Base-by-base conservation (phyloP, 1,140 invertebrate genomes). In the Phymorhynchus buccinoides region DNA sequence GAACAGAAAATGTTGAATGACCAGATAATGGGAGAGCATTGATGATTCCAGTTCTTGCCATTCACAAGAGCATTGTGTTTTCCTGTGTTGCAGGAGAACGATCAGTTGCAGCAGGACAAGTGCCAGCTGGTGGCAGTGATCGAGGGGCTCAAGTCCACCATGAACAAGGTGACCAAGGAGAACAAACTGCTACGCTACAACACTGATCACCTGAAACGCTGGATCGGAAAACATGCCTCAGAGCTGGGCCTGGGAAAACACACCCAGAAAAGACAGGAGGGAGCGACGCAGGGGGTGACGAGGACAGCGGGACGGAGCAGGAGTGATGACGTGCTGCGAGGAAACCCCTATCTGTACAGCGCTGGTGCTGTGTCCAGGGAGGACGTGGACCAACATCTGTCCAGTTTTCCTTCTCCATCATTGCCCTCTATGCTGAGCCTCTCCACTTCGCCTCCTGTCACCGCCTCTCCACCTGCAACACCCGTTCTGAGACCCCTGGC, bases 91-190 rank as follows among this genome's bases (percentile, higher is more conserved):
- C 66, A 83, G 81, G 81, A 83, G n/a, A 83, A 83, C 32, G 81
- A 83, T 16, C 81, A 83, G 41, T 41, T 83, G 81, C 27, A 22
- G 4, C 81, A 83, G 62, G 81, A 83, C 62, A 83, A 83, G 22
- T 83, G 81, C 27, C 62, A 83, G 18, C 81, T 83, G 39, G 66
- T 41, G 18, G 62, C 81, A 3, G n/a, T 71, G 66, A 73, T 83
- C 4, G 41, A 68, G 22, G 1, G 41, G 35, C 81, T 71, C 37
- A 83, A 83, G 32, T 18, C 16, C 3, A 32, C 22, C 35, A 0
- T 71, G 9, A 32, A 83, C 7, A 71, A 68, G 1, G 22, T 71
- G 22, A 71, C 37, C 30, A 56, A n/a, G 37, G 62, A 66, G n/a
- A 83, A 83, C 62, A 18, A 12, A 3, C 9, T 27, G 32, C 81